These are phyloP conservation scores for Saiga tatarica DNA, from an alignment of 2,113 vertebrate species.

Conservation along the genomic window DNA sequence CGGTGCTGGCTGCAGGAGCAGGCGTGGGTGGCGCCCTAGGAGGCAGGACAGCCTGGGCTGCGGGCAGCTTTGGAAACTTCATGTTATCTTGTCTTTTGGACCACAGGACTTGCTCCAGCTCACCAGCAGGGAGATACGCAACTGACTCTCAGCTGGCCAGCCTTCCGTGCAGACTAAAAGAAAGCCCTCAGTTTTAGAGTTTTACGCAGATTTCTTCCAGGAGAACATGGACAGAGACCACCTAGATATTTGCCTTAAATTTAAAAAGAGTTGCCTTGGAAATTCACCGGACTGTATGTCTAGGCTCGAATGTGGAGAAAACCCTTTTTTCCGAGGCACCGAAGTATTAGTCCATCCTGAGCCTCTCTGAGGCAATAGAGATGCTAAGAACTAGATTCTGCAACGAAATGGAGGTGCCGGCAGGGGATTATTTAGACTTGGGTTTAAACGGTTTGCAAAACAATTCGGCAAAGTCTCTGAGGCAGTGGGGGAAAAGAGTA, in stretches of 20 bases:
- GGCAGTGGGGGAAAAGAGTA: neutral
- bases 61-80: neutral
- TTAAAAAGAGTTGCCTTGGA: conserved; percentile 28
- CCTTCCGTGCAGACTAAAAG: neutral
- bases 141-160: neutral
- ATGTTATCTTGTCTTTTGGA: neutral
- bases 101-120: neutral
- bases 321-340: neutral
- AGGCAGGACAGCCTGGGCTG: neutral
- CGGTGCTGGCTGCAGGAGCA: neutral
- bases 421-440: conserved; percentile 55
- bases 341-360: neutral
- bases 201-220: neutral
- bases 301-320: neutral
- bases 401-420: neutral
- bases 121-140: neutral
- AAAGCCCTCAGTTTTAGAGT: neutral
- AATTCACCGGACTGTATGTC: neutral
- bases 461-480: conserved; percentile 61
- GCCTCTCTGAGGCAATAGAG: neutral
- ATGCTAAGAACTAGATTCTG: neutral
- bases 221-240: neutral
- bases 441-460: conserved; percentile 66
- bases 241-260: neutral
- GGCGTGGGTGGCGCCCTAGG: neutral